phyloP scores from a whole-genome alignment of 2,888 invertebrate genomes.

The Spisula solida region DNA sequence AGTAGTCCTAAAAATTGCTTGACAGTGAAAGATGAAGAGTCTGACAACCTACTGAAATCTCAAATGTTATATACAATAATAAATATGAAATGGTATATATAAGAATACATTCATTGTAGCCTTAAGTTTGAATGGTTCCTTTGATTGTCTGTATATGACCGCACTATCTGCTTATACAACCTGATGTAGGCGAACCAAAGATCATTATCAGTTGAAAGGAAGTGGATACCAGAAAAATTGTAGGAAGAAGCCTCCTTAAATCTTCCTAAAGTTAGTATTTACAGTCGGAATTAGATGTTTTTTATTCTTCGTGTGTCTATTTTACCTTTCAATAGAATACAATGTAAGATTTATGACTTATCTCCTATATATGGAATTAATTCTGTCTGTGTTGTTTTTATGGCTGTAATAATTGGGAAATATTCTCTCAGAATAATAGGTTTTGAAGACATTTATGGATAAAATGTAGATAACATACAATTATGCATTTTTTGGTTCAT shows the following conservation, averaged over 20 bases:
- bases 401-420: too few relatives aligned
- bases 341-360: background rate
- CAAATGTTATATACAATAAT: too few relatives aligned
- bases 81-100: too few relatives aligned
- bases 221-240: background rate
- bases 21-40: too few relatives aligned
- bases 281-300: background rate
- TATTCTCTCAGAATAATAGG: too few relatives aligned
- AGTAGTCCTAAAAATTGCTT: too few relatives aligned
- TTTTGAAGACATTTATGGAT: too few relatives aligned
- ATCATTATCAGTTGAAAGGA: background rate
- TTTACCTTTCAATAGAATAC: background rate
- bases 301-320: constrained; percentile 5
- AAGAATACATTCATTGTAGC: background rate
- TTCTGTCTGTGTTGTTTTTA: background rate
- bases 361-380: background rate
- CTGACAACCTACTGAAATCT: too few relatives aligned
- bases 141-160: background rate
- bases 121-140: background rate
- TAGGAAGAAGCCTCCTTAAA: background rate
- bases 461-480: too few relatives aligned
- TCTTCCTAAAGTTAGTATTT: background rate
- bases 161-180: too few relatives aligned
- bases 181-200: too few relatives aligned
- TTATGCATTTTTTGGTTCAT: too few relatives aligned